phyloP scores from a whole-genome alignment of 1,140 invertebrate genomes.

The Pseudoatta argentina region DNA sequence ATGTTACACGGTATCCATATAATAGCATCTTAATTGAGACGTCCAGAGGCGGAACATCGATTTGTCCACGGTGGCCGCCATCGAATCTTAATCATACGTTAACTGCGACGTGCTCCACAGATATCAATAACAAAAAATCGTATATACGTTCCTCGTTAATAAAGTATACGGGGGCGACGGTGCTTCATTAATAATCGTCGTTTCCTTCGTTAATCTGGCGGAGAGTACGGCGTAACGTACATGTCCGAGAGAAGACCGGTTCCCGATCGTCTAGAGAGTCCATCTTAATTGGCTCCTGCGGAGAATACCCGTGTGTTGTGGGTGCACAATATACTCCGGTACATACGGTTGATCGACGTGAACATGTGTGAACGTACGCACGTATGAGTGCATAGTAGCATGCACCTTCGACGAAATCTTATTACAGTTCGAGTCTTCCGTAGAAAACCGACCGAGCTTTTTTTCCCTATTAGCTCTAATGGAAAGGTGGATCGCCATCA shows the following conservation, averaged over 20 bases:
- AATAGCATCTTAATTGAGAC: constrained; percentile 46
- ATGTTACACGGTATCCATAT: neutral
- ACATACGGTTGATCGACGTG: neutral
- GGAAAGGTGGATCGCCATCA: constrained; percentile 5
- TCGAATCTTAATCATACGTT: constrained; percentile 5
- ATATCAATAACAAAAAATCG: neutral
- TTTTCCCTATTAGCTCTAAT: constrained; percentile 15
- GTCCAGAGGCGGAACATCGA: constrained; percentile 24
- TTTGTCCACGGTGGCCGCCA: constrained; percentile 19
- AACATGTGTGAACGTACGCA: neutral
- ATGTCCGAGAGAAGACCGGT: constrained; percentile 48
- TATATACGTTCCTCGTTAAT: constrained; percentile 46
- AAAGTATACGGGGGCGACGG: constrained; percentile 51
- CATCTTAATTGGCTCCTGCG: constrained; percentile 74
- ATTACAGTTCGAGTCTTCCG: neutral
- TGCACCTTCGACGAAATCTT: neutral
- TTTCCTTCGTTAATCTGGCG: constrained; percentile 62
- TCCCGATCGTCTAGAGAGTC: constrained; percentile 62
- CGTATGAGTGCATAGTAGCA: neutral
- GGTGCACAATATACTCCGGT: constrained; percentile 35
- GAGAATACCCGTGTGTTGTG: constrained; percentile 37
- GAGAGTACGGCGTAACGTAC: constrained; percentile 35
- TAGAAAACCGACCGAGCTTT: neutral
- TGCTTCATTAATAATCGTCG: constrained; percentile 66
- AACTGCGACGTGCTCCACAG: neutral